A percentile compares a stretch with the other conserved stretches of the same genome.
Conservation (phyloP, 2,888 invertebrate genomes). For the Eupithecia centaureata region DNA sequence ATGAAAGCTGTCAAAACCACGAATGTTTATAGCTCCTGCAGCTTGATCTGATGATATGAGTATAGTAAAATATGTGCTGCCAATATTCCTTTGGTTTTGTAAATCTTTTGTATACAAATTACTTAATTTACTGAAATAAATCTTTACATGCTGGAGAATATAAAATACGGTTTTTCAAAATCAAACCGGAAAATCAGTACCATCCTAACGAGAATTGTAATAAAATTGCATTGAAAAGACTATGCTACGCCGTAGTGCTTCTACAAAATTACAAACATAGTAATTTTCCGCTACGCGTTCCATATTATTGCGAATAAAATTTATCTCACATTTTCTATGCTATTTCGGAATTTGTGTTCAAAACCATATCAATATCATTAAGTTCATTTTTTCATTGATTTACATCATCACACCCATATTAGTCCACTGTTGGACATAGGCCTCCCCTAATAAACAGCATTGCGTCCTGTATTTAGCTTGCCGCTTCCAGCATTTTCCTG, state of each 20-base stretch:
- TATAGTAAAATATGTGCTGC: too few relatives aligned
- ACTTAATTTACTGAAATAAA: background rate
- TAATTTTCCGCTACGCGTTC: constrained; percentile 30
- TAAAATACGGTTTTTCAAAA: background rate
- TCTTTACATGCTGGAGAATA: background rate
- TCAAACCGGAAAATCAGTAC: constrained; percentile 25
- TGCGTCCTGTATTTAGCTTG: too few relatives aligned
- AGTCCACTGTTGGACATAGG: too few relatives aligned
- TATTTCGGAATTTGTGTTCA: background rate
- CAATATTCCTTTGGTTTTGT: too few relatives aligned
- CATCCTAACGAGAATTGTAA: constrained; percentile 17
- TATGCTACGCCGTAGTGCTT: constrained; percentile 19
- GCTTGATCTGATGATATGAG: too few relatives aligned
- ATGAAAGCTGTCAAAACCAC: too few relatives aligned
- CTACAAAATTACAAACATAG: constrained; percentile 27
- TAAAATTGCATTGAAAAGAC: constrained; percentile 24
- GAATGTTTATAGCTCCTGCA: too few relatives aligned
- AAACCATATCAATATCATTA: background rate
- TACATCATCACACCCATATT: too few relatives aligned
- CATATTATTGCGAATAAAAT: constrained; percentile 14
- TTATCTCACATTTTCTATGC: background rate
- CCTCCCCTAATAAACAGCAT: too few relatives aligned
- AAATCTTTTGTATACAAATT: too few relatives aligned
- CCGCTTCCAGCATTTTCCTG: too few relatives aligned
- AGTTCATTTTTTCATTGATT: too few relatives aligned